Base-by-base conservation (phyloP, 2,797 vertebrate species). In the Peromyscus eremicus region DNA sequence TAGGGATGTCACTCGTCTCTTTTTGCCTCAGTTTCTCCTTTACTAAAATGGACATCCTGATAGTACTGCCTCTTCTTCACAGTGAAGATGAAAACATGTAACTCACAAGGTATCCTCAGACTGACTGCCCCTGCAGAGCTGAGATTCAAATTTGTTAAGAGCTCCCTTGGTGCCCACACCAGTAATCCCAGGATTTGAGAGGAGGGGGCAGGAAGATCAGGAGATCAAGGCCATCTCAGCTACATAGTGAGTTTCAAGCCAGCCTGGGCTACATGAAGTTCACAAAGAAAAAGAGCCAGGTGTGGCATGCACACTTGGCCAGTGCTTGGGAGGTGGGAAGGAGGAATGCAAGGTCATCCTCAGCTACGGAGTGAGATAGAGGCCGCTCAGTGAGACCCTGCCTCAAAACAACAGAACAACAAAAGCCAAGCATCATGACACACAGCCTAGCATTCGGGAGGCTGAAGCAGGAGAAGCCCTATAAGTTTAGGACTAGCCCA, bases 21-120 rank as follows among this genome's bases (percentile, higher is more conserved):
- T 34, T 90, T 19, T 66, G 37, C 60, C 34, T 96, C 89, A 43
- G 43, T 90, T 87, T 96, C 88, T 43, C 60, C 55, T 62, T 80
- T 68, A 27, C 34, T 66, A 32, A 77, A 81, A 62, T 49, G 40
- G 83, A 12, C 12, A 2, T 43, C 5, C 40, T 52, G 9, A 43
- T 14, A 46, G 49, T 66, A 13, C 29, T 32, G 34, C 34, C 37
- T 93, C 52, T 29, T 52, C 16, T 14, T 75, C 43, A 1, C 8
- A 6, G 49, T 62, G 43, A 76, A 23, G 64, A 19, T 52, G 34
- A 76, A 27, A 37, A 79, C 16, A 6, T 14, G 0, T 5, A 32
- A 6, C 40, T 10, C 21, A 5, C 4, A 11, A 79, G 64, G n/a
- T 21, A 6, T 10, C 75, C 82, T 75, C 49, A 87, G 57, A 94